Evolutionary conservation across 2,888 invertebrate species (phyloP), one percentile per base, ranked within the genome.

Genomic region (Colletes collaris): DNA sequence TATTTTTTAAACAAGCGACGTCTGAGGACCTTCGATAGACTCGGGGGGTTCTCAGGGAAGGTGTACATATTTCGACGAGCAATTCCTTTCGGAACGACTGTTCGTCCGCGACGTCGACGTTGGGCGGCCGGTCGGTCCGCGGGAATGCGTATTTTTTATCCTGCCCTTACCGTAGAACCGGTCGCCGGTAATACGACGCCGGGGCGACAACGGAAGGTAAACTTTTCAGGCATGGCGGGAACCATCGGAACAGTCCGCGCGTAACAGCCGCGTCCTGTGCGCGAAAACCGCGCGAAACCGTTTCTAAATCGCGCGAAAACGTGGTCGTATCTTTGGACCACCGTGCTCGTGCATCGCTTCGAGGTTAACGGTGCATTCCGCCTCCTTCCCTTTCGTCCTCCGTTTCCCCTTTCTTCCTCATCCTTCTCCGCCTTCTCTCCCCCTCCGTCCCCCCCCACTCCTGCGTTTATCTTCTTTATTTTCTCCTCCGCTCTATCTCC

Each of bases 341-440:
- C 83, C 81, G 58, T 74, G 81, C 75, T 81, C 79, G 78, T 76
- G 75, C 60, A 64, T 77, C 76, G 82, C 76, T 80, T 75, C 77
- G 81, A 78, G 83, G 75, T 79, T 89, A 88, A 89, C 89, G 88
- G 89, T 88, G 82, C 82, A 87, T 86, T 71, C 78, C 67, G 74
- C 64, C 67, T 70, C 75, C 75, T 78, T 65, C 77, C 40, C 55
- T n/a, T 8, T 49, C 65, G 7, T 44, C 19, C 55, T 40, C 10
- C 6, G 11, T 10, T 35, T 16, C 44, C 37, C 3, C 74, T 37
- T 16, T 71, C 49, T 56, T 49, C 37, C 72, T 66, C 55, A 37
- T 40, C 35, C 37, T 52, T n/a, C 19, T 16, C 27, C 78, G 10
- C 70, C 49, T 37, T 58, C 40, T 69, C 74, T 10, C 80, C 68